phyloP scores from a whole-genome alignment of 2,888 invertebrate genomes.

The Campoletis raptor region DNA sequence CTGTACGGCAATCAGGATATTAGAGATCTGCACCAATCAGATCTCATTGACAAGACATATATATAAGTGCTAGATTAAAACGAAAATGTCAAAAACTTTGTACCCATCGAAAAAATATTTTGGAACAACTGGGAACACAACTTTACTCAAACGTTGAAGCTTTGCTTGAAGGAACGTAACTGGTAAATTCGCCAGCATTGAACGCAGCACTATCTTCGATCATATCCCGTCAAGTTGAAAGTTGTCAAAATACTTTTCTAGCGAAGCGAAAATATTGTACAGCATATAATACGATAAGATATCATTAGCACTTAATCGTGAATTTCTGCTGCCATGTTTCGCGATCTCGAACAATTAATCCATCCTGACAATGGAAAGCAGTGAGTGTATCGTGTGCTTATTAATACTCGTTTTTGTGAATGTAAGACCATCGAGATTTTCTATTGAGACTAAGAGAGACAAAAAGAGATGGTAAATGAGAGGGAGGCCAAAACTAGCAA shows the following conservation, averaged over 20 bases:
- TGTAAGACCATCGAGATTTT: conserved; percentile 13
- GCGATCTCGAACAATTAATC: conserved; percentile 4
- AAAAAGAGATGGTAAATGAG: background rate
- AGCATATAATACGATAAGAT: background rate
- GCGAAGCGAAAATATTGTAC: background rate
- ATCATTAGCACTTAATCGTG: background rate
- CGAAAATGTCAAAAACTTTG: background rate
- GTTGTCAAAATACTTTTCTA: background rate
- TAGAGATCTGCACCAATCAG: background rate
- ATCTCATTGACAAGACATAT: background rate
- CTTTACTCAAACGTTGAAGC: background rate
- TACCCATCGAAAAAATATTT: background rate
- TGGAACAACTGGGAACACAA: background rate
- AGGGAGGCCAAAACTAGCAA: conserved; percentile 5
- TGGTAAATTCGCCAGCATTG: background rate
- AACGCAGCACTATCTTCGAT: background rate
- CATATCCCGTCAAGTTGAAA: background rate
- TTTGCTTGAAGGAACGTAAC: background rate
- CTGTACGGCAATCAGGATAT: background rate
- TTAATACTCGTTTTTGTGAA: conserved; percentile 31
- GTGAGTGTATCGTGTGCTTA: background rate
- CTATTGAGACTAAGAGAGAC: background rate
- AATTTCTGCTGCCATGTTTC: background rate
- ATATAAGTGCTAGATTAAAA: background rate
- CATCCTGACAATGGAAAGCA: conserved; percentile 30